phyloP scores from a whole-genome alignment of 2,113 vertebrate genomes.

The Pelobates fuscus region DNA sequence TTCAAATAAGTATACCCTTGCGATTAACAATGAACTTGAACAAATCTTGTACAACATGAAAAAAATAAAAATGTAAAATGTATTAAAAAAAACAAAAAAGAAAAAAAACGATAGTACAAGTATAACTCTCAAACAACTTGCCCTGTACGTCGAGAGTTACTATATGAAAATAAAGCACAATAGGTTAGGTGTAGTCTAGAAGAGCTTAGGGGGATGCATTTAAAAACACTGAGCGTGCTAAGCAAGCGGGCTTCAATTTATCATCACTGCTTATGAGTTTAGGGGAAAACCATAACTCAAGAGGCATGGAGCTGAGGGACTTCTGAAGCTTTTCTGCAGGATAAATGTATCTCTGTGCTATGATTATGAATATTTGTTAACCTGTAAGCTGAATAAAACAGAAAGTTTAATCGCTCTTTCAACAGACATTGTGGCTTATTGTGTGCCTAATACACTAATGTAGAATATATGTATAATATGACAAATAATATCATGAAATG shows the following conservation, averaged over 20 bases:
- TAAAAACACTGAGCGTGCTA: slow-evolving; percentile 15
- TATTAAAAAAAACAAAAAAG: no score
- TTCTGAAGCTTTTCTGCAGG: slow-evolving; percentile 27
- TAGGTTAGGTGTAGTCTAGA: slow-evolving; percentile 23
- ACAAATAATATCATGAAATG: no score
- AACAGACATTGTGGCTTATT: not conserved
- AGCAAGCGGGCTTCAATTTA: slow-evolving; percentile 21
- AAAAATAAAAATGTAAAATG: no score
- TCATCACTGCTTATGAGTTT: slow-evolving; percentile 26
- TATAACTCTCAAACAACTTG: not conserved
- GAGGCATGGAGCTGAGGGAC: slow-evolving; percentile 23
- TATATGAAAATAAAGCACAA: not conserved
- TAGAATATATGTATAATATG: slow-evolving; percentile 10
- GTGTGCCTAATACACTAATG: slow-evolving; percentile 8
- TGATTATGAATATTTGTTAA: slow-evolving; percentile 38
- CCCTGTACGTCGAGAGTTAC: not conserved
- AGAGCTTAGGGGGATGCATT: slow-evolving; percentile 24
- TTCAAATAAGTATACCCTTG: no score
- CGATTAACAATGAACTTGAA: no score
- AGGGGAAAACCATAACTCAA: slow-evolving; percentile 35
- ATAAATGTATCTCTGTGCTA: slow-evolving; percentile 38
- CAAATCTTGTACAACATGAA: no score
- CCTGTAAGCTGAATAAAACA: slow-evolving; percentile 8
- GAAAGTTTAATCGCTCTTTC: slow-evolving; percentile 24
- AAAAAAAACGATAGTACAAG: no score